Percentiles rank a stretch among this genome's conserved stretches.
Conservation (phyloP, 1,140 invertebrate genomes). For the Harpegnathos saltator region DNA sequence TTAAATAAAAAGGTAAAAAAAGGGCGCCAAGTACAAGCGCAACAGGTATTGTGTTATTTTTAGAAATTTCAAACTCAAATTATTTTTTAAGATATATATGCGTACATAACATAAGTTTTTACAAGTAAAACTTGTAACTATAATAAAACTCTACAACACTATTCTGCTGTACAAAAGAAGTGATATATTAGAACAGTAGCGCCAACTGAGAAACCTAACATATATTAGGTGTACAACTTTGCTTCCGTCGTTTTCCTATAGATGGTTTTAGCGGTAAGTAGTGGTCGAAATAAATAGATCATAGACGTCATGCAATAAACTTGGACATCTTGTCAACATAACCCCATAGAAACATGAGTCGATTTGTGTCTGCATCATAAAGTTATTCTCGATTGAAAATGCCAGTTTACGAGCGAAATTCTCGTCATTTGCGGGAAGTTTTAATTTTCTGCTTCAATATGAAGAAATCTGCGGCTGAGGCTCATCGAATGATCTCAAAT, state of each 20-base stretch:
- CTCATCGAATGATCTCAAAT: constrained; percentile 11
- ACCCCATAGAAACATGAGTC: constrained; percentile 50
- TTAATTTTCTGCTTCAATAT: constrained; percentile 12
- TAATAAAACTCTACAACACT: too few relatives aligned
- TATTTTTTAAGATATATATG: too few relatives aligned
- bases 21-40: too few relatives aligned
- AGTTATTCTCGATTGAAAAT: constrained; percentile 9
- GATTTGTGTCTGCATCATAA: constrained; percentile 57
- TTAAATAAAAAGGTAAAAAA: too few relatives aligned
- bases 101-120: too few relatives aligned
- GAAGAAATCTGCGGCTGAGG: constrained; percentile 1
- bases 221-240: constrained; percentile 10
- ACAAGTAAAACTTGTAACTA: too few relatives aligned
- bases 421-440: not conserved
- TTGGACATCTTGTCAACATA: constrained; percentile 39
- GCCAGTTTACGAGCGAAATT: constrained; percentile 3
- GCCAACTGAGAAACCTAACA: too few relatives aligned
- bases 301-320: constrained; percentile 45
- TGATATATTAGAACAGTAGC: too few relatives aligned
- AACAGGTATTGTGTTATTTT: too few relatives aligned
- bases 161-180: too few relatives aligned
- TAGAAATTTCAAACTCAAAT: too few relatives aligned
- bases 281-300: constrained; percentile 36
- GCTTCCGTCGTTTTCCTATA: constrained; percentile 14
- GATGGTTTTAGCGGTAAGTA: constrained; percentile 23